Percentiles rank a stretch among this genome's conserved stretches.
Evolutionary conservation across 2,888 invertebrate species (phyloP).

Genomic region (Erpobdella octoculata): DNA sequence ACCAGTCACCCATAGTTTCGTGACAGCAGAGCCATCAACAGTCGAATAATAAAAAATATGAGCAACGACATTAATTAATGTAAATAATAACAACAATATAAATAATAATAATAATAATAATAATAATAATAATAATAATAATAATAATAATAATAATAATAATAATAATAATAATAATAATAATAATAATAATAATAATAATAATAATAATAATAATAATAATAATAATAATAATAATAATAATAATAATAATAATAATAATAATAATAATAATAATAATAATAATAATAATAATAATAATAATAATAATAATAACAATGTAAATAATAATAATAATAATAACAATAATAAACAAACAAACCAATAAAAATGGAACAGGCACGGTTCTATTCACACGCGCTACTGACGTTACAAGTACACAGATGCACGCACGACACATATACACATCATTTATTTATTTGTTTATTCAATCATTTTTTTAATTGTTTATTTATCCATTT

Average conservation of each 20-base stretch:
- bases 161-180: background rate
- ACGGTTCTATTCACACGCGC: too few relatives aligned
- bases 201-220: too few relatives aligned
- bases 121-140: conserved; percentile 11
- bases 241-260: too few relatives aligned
- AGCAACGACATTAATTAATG: background rate
- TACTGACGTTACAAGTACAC: too few relatives aligned
- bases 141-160: background rate
- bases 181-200: conserved; percentile 7
- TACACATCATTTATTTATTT: background rate
- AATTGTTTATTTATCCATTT: background rate
- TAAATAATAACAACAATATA: too few relatives aligned
- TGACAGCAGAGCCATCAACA: background rate
- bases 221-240: too few relatives aligned
- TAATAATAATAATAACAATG: conserved; percentile 14
- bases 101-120: background rate
- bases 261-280: too few relatives aligned
- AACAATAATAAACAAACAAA: too few relatives aligned
- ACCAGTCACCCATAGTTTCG: conserved; percentile 59
- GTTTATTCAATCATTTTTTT: background rate
- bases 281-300: conserved; percentile 16
- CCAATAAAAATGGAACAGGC: too few relatives aligned
- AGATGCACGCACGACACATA: too few relatives aligned
- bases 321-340: too few relatives aligned
- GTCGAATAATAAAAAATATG: background rate